A percentile compares a stretch with the other conserved stretches of the same genome.
Conservation (phyloP, 1,140 invertebrate species). For the Olivierus martensii region DNA sequence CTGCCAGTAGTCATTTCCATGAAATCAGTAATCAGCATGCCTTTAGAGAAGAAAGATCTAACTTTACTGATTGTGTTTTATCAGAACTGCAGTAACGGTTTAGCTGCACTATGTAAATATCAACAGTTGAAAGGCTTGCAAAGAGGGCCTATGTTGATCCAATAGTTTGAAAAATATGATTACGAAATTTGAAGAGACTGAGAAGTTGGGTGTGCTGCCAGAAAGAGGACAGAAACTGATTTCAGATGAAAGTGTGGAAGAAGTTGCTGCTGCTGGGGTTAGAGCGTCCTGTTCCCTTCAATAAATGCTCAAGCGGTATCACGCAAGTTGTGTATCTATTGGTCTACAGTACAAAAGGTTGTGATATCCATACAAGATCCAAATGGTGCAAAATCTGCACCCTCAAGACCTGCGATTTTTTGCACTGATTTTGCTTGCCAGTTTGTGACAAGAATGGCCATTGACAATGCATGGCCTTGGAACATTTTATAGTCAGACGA, state of each 20-base stretch:
- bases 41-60: too few species aligned
- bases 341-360: slow-evolving; percentile 1
- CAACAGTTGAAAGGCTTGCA: neutral
- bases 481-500: slow-evolving; percentile 1
- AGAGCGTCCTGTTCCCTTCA: neutral
- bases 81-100: neutral
- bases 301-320: slow-evolving; percentile 1
- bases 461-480: slow-evolving; percentile 2
- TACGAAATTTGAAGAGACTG: slow-evolving; percentile 6
- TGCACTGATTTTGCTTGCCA: neutral
- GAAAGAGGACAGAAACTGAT: slow-evolving; percentile 1
- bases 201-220: slow-evolving; percentile 1
- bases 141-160: neutral
- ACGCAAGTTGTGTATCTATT: neutral
- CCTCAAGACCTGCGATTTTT: neutral
- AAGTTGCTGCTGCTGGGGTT: neutral
- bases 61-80: too few species aligned
- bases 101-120: neutral
- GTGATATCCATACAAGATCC: slow-evolving; percentile 6
- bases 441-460: neutral
- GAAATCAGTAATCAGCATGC: too few species aligned
- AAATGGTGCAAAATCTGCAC: slow-evolving; percentile 1
- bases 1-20: too few species aligned
- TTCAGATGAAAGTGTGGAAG: neutral
- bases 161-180: slow-evolving; percentile 1